Percentiles rank a stretch among this genome's conserved stretches.
These are phyloP conservation scores for Melanogrammus aeglefinus DNA, from an alignment of 2,797 vertebrate species.

Conservation along the genomic window DNA sequence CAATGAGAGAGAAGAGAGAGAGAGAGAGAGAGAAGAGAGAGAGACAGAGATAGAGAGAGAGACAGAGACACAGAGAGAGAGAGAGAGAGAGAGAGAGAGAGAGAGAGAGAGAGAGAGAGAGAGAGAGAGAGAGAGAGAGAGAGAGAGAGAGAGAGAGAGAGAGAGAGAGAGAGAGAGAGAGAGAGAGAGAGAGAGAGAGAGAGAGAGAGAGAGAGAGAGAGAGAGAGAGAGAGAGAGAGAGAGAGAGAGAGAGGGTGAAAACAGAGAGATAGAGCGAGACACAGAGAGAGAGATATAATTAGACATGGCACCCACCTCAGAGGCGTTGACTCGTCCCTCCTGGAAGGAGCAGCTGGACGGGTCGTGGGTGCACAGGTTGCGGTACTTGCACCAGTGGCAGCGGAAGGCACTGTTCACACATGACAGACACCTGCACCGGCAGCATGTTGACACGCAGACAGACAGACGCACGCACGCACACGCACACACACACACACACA, in stretches of 20 bases:
- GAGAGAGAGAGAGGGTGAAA: not conserved
- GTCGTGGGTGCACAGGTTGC: conserved; percentile 96
- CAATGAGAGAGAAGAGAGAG: not conserved
- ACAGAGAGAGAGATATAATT: conserved; percentile 7
- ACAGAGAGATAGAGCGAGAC: not conserved
- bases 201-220: not conserved
- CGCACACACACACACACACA: conserved; percentile 10
- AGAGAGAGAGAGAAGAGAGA: not conserved
- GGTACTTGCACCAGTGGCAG: conserved; percentile 99
- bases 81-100: not conserved
- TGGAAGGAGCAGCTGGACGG: conserved; percentile 98
- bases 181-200: not conserved
- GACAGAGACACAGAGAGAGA: not conserved
- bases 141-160: not conserved
- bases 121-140: not conserved
- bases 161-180: not conserved
- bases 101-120: not conserved
- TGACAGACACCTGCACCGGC: conserved; percentile 86
- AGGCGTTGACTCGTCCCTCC: conserved; percentile 93
- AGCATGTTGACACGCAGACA: conserved; percentile 6
- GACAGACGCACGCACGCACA: not conserved
- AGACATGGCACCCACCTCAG: conserved; percentile 79
- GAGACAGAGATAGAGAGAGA: not conserved
- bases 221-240: not conserved
- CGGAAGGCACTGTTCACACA: conserved; percentile 97